These are phyloP conservation scores for Agonum fuliginosum DNA, from an alignment of 2,888 invertebrate genomes.

Conservation along the genomic window DNA sequence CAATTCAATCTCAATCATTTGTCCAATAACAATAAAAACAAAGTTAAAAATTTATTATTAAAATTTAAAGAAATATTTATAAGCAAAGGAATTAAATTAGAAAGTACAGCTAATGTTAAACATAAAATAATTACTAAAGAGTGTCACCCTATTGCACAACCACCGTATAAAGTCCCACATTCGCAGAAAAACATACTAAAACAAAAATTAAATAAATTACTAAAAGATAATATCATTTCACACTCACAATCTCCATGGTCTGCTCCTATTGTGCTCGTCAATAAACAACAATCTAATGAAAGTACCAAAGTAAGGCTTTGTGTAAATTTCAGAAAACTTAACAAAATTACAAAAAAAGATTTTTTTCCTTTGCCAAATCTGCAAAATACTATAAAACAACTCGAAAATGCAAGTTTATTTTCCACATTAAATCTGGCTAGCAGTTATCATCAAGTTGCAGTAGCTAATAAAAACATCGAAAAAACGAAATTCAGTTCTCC, in stretches of 20 bases:
- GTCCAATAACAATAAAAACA: background rate
- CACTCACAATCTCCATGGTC: slow-evolving; percentile 66
- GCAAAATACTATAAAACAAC: slow-evolving; percentile 64
- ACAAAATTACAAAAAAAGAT: slow-evolving; percentile 60
- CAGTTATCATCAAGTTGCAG: slow-evolving; percentile 65
- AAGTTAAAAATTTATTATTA: slow-evolving; percentile 27
- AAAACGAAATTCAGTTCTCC: slow-evolving; percentile 64
- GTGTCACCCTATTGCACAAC: slow-evolving; percentile 47
- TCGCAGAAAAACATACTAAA: slow-evolving; percentile 46
- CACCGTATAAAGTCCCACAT: slow-evolving; percentile 60
- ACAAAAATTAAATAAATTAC: slow-evolving; percentile 61
- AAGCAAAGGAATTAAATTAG: slow-evolving; percentile 22
- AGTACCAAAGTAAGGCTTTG: slow-evolving; percentile 62
- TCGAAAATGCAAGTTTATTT: slow-evolving; percentile 64
- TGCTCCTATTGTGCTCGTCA: slow-evolving; percentile 66
- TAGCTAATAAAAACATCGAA: slow-evolving; percentile 58
- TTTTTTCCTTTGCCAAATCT: slow-evolving; percentile 63
- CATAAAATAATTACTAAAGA: too few species aligned
- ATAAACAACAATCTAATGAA: slow-evolving; percentile 64
- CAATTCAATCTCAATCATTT: too few species aligned
- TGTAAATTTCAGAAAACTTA: slow-evolving; percentile 61
- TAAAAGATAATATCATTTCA: slow-evolving; percentile 62
- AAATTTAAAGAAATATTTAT: too few species aligned
- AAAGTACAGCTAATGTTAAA: slow-evolving; percentile 34
- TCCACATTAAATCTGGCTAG: slow-evolving; percentile 64